Percentiles rank a stretch among this genome's conserved stretches.
These are phyloP conservation scores for Phengaris arion DNA, from an alignment of 2,888 invertebrate species.

Conservation along the genomic window DNA sequence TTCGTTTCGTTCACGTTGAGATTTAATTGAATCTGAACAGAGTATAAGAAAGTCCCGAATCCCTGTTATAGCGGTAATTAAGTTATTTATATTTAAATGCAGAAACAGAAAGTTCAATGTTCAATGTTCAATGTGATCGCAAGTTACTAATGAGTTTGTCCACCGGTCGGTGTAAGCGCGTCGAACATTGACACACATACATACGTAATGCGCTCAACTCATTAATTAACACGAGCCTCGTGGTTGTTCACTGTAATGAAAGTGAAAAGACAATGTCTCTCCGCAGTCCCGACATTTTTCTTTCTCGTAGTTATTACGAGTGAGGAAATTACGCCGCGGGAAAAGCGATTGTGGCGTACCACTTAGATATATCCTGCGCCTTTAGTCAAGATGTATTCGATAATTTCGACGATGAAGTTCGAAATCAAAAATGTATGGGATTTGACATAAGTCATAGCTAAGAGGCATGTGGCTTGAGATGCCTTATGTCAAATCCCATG, in stretches of 20 bases:
- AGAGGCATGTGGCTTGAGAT: no score
- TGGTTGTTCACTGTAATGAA: background rate
- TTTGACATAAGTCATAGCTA: no score
- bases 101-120: background rate
- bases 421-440: no score
- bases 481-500: no score
- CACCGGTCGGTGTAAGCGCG: background rate
- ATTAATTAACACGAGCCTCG: background rate
- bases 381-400: no score
- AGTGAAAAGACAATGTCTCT: slow-evolving; percentile 10
- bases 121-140: background rate
- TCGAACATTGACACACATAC: slow-evolving; percentile 3
- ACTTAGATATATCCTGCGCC: no score
- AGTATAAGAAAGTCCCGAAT: no score
- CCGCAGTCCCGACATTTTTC: slow-evolving; percentile 1
- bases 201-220: background rate
- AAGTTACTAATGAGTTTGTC: background rate
- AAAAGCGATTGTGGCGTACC: background rate
- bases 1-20: no score
- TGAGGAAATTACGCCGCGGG: slow-evolving; percentile 21
- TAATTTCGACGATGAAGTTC: no score
- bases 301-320: background rate
- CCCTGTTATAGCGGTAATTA: background rate
- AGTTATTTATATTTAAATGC: background rate
- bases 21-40: no score